Conservation (phyloP, 2,113 vertebrate species). For the Nettapus auritus region DNA sequence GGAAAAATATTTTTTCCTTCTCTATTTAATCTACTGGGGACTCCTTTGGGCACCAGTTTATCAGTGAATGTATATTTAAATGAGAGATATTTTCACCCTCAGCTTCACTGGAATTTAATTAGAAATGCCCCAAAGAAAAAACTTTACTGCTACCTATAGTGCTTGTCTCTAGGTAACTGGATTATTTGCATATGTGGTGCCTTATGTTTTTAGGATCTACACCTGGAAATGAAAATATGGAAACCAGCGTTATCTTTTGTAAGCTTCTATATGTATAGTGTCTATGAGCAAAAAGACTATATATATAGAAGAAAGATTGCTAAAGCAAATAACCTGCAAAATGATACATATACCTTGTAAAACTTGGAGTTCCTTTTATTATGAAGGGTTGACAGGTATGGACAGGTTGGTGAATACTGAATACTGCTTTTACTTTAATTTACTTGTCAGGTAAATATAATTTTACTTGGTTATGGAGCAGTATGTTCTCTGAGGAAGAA, state of each 20-base stretch:
- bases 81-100: neutral
- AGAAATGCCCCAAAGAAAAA: neutral
- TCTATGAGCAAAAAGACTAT: neutral
- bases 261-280: neutral
- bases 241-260: neutral
- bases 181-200: neutral
- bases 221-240: neutral
- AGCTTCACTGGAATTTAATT: neutral
- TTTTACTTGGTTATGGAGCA: constrained; percentile 5
- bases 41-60: neutral
- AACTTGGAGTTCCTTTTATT: constrained; percentile 16
- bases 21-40: neutral
- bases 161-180: neutral
- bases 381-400: neutral
- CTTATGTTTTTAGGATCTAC: neutral
- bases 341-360: neutral
- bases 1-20: neutral
- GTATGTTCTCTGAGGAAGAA: neutral
- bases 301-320: neutral
- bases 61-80: neutral
- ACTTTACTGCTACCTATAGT: neutral
- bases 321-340: constrained; percentile 1
- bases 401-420: constrained; percentile 10
- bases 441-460: neutral
- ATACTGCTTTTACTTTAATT: constrained; percentile 18